Percentiles rank a stretch among this genome's conserved stretches.
Evolutionary conservation across 2,888 invertebrate species (phyloP).

Genomic region (Macrosiphum euphorbiae): DNA sequence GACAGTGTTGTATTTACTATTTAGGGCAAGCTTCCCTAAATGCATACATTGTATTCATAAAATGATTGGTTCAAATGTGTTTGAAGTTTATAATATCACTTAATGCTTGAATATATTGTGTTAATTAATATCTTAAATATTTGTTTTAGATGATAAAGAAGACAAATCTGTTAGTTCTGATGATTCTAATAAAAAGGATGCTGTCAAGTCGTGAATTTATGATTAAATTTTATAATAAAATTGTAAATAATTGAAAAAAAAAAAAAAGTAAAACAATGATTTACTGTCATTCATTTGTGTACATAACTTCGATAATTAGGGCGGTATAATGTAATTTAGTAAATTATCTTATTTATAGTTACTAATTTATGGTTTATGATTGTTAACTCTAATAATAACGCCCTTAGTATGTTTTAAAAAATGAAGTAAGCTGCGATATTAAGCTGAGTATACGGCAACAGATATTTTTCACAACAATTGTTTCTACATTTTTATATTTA

Average conservation of each 20-base stretch:
- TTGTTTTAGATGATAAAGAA: constrained; percentile 66
- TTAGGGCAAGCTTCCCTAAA: background rate
- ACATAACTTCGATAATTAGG: constrained; percentile 46
- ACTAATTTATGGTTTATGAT: constrained; percentile 56
- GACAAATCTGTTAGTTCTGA: constrained; percentile 66
- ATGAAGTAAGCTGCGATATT: constrained; percentile 48
- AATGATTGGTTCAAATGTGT: background rate
- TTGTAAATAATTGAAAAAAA: constrained; percentile 47
- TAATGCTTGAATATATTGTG: background rate
- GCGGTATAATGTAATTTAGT: constrained; percentile 61
- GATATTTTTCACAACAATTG: constrained; percentile 38
- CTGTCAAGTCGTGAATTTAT: constrained; percentile 51
- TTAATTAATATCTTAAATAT: background rate
- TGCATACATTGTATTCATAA: background rate
- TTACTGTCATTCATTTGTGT: constrained; percentile 51
- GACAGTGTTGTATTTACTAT: background rate
- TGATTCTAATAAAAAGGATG: constrained; percentile 61
- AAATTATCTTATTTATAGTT: constrained; percentile 52
- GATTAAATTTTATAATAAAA: constrained; percentile 3
- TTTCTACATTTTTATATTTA: constrained; percentile 34
- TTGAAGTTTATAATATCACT: background rate
- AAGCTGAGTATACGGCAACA: constrained; percentile 22
- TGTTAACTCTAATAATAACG: constrained; percentile 48
- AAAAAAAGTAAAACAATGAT: constrained; percentile 34
- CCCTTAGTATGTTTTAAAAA: constrained; percentile 32